Percentiles rank a stretch among this genome's conserved stretches.
Evolutionary conservation across 2,113 vertebrate species (phyloP).

Genomic region (Callipepla californica): DNA sequence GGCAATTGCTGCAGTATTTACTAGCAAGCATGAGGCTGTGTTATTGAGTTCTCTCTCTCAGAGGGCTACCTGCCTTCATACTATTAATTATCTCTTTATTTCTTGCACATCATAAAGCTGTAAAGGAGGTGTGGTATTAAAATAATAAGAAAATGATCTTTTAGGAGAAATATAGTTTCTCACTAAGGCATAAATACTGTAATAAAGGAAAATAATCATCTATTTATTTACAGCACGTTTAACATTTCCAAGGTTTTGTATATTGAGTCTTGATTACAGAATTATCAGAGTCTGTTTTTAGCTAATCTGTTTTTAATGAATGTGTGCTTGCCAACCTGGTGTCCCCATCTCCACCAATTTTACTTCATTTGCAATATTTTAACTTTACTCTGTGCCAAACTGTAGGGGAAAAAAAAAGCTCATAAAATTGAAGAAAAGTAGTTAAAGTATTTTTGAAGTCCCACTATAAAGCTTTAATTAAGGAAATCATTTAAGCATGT

Average conservation of each 20-base stretch:
- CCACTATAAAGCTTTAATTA: constrained; percentile 51
- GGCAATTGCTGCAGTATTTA: not conserved
- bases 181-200: not conserved
- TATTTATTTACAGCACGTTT: constrained; percentile 65
- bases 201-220: constrained; percentile 55
- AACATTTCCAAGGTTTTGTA: constrained; percentile 53
- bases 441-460: constrained; percentile 32
- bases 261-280: constrained; percentile 64
- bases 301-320: constrained; percentile 74
- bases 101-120: not conserved
- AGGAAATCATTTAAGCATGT: constrained; percentile 49
- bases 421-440: constrained; percentile 16
- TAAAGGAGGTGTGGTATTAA: constrained; percentile 7
- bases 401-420: not conserved
- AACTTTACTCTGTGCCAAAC: not conserved
- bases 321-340: constrained; percentile 5
- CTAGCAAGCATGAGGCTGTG: not conserved
- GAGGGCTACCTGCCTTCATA: not conserved
- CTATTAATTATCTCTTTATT: constrained; percentile 41
- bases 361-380: constrained; percentile 21
- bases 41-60: constrained; percentile 10
- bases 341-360: constrained; percentile 33
- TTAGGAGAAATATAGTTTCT: constrained; percentile 36
- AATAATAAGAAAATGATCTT: constrained; percentile 17
- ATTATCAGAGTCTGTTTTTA: constrained; percentile 58